phyloP scores from a whole-genome alignment of 2,113 vertebrate species.

The Tragulus kanchil region DNA sequence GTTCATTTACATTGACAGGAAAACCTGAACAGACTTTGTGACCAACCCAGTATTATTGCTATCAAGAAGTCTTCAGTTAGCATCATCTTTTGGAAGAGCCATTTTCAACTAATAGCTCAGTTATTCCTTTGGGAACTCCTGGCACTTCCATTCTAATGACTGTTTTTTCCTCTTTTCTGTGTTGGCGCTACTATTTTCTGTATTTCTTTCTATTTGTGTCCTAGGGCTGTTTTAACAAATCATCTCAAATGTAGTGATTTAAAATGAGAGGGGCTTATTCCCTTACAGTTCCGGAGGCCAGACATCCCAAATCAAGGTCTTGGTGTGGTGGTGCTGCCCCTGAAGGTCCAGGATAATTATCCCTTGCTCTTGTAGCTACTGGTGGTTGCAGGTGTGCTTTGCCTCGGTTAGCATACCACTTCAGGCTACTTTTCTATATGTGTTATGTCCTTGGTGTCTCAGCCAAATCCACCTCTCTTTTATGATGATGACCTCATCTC shows the following conservation, averaged over 20 bases:
- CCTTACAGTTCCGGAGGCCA: background rate
- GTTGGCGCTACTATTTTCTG: background rate
- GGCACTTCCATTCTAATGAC: background rate
- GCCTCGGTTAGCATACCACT: background rate
- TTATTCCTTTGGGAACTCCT: background rate
- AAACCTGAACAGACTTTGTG: background rate
- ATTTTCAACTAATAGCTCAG: background rate
- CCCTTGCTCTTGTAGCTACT: background rate
- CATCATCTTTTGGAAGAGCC: background rate
- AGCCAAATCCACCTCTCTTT: background rate
- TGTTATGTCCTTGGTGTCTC: background rate
- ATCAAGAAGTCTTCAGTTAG: background rate
- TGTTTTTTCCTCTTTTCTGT: background rate
- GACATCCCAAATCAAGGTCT: background rate
- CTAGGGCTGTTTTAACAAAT: background rate
- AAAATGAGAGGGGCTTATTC: background rate
- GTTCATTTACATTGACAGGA: background rate
- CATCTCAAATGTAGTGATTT: background rate
- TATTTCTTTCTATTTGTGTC: background rate
- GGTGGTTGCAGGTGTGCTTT: background rate
- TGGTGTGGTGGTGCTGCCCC: no score
- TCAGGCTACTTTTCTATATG: accelerated
- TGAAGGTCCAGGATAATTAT: background rate
- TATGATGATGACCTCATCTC: background rate
- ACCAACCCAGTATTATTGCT: accelerated